Evolutionary conservation across 2,888 invertebrate species (phyloP), one percentile per base, ranked within the genome.

Genomic region (Podotricha telesiphe): DNA sequence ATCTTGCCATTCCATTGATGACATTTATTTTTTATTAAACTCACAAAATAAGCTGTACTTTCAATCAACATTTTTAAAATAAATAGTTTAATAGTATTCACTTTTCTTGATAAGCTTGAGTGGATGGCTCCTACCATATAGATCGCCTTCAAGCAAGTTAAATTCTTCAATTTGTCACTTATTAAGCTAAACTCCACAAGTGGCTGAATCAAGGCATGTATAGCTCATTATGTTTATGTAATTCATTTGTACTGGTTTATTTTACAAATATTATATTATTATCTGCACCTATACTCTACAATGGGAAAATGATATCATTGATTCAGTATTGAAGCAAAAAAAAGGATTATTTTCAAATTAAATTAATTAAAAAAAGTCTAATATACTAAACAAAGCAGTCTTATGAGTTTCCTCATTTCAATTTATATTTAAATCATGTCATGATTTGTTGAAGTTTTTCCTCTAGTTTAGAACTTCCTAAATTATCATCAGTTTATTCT

Each of bases 121-220:
- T n/a, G 72, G 74, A 78, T 77, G 79, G 68, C 75, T 76, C 73
- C 68, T 74, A 64, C 74, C 71, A 73, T 76, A 76, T 78, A 77
- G 77, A 86, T 85, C 84, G 82, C 71, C 75, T 78, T 80, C 84
- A 86, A 87, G 87, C n/a, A n/a, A n/a, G 87, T 77, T 81, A 74
- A 82, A 83, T 82, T 83, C 82, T 80, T 80, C 77, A 76, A 77
- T 80, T 80, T 74, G 74, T 77, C 74, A 74, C 71, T 76, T 73
- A 73, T 68, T 51, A 45, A 62, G 53, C 42, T 40, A 50, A 34
- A 50, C 42, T 66, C 59, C 2, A 63, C 67, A 72, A 65, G 65
- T 71, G 65, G 67, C 45, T 67, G 63, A 72, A 70, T 73, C 53
- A 64, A 59, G 66, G 20, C 45, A 50, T 55, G 40, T 47, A 2